These are phyloP conservation scores for Lanius collurio DNA, from an alignment of 2,113 vertebrate species.

Conservation along the genomic window DNA sequence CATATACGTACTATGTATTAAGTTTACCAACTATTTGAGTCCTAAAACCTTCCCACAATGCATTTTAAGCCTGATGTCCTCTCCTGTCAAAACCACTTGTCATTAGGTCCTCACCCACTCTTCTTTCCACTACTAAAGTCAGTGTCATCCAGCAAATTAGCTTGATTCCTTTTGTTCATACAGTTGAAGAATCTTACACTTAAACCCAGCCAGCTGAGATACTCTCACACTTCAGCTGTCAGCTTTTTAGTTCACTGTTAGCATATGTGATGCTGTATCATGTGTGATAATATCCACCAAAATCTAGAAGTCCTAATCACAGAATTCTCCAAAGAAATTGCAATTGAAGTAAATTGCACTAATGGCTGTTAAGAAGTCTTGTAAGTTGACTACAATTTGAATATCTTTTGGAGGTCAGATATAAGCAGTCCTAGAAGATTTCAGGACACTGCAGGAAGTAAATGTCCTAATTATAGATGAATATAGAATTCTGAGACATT, in stretches of 20 bases:
- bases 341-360: background rate
- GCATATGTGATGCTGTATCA: accelerated
- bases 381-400: background rate
- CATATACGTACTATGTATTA: background rate
- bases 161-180: background rate
- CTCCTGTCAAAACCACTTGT: background rate
- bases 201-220: background rate
- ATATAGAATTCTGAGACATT: background rate
- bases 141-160: background rate
- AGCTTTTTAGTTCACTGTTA: background rate
- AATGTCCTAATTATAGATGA: background rate
- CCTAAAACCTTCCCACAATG: background rate
- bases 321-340: background rate
- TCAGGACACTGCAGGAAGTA: background rate
- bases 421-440: background rate
- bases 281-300: background rate
- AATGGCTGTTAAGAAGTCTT: background rate
- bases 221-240: background rate
- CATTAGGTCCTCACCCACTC: background rate
- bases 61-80: background rate
- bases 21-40: background rate
- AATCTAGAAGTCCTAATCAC: background rate
- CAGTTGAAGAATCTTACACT: background rate
- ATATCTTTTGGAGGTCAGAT: background rate
- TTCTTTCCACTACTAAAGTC: background rate